Evolutionary conservation across 1,140 invertebrate species (phyloP), one percentile per base, ranked within the genome.

Genomic region (Euwallacea fornicatus): DNA sequence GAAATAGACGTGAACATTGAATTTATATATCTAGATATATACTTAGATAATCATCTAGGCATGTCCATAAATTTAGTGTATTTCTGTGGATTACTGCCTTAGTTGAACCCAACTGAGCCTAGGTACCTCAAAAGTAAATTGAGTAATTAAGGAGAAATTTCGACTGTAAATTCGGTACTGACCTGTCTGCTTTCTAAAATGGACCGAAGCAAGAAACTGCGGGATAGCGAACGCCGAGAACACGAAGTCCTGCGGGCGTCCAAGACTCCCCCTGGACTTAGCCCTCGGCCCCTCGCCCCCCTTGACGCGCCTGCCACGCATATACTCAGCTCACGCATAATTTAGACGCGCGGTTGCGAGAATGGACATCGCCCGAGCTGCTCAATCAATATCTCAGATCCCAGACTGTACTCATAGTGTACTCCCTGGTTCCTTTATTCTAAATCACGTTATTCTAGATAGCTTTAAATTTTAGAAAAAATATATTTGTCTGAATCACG

Each of bases 301-400:
- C 58, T 80, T 80, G 78, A 80, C 78, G 78, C 77, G 74, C 76
- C 77, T 76, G 77, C 77, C 77, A 78, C 76, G 78, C 78, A 80
- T 80, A 80, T 78, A 80, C 78, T 80, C 78, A 78, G 78, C 78
- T 80, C 78, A 80, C 78, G 78, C 78, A 80, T 80, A 80, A 80
- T 80, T 80, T 80, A 80, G 78, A 78, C 76, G 76, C 76, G 78
- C 76, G 77, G 78, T 76, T 76, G 77, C 75, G 69, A 76, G 78
- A 80, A 80, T 78, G 78, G 77, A 80, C 77, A 80, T 78, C 78
- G 78, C 78, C 78, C 78, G 73, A 78, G 78, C 76, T 78, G 76
- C 77, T 79, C 76, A 80, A 80, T 80, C 78, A 79, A 80, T 80
- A 80, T 77, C 77, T 76, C 21, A 33, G 21, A 33, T 74, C 75